These are phyloP conservation scores for Clistopyga incitator DNA, from an alignment of 2,888 invertebrate species.

Conservation along the genomic window DNA sequence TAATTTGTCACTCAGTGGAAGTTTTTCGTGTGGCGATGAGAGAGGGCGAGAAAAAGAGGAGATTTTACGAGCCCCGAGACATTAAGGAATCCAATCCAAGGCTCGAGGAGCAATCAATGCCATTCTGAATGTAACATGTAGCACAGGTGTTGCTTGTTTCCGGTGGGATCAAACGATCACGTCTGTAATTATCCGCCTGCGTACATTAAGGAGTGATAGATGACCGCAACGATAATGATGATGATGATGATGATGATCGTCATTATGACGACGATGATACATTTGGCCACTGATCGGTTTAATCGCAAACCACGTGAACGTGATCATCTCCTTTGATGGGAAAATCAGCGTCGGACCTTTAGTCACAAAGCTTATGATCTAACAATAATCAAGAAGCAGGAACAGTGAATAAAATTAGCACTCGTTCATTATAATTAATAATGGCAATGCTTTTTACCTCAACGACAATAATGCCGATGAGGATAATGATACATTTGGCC, in stretches of 20 bases:
- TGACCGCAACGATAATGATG: constrained; percentile 59
- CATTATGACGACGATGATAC: constrained; percentile 62
- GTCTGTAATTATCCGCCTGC: constrained; percentile 61
- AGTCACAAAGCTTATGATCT: constrained; percentile 11
- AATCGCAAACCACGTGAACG: not conserved
- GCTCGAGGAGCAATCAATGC: constrained; percentile 6
- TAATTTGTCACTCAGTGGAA: constrained; percentile 40
- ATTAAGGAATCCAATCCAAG: constrained; percentile 67
- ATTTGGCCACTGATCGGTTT: constrained; percentile 29
- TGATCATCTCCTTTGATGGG: not conserved
- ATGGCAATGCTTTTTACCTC: constrained; percentile 46
- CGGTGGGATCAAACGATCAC: constrained; percentile 59
- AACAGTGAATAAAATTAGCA: constrained; percentile 23
- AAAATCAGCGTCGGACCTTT: constrained; percentile 16
- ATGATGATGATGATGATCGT: constrained; percentile 33
- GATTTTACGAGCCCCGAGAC: constrained; percentile 33
- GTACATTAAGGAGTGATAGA: constrained; percentile 59
- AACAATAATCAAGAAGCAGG: constrained; percentile 29
- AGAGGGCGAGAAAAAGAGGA: constrained; percentile 28
- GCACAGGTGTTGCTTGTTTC: constrained; percentile 29
- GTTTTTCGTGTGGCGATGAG: constrained; percentile 21
- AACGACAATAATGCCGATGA: constrained; percentile 58
- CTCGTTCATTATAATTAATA: constrained; percentile 54
- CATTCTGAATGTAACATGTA: not conserved
- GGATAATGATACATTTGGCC: constrained; percentile 32